phyloP scores from a whole-genome alignment of 2,888 invertebrate species.

The Harmothoe impar region DNA sequence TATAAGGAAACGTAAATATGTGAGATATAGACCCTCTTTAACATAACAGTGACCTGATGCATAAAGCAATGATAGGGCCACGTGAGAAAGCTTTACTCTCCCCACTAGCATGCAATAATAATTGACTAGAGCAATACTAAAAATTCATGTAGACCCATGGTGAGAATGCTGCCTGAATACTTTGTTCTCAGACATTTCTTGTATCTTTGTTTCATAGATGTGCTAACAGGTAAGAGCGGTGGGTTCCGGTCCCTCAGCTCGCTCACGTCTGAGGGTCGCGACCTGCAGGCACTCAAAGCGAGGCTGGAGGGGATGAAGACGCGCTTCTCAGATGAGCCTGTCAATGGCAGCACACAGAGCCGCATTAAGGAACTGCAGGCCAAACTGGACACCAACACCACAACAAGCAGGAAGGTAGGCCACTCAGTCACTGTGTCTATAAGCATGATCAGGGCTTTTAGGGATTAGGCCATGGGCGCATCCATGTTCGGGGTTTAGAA shows the following conservation, averaged over 20 bases:
- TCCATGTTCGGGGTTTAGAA: too few relatives aligned
- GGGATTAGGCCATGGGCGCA: too few relatives aligned
- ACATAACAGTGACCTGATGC: too few relatives aligned
- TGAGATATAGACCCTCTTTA: too few relatives aligned
- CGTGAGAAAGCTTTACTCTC: too few relatives aligned
- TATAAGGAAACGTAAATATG: too few relatives aligned
- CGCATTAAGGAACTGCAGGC: slow-evolving; percentile 37
- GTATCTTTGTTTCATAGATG: neutral
- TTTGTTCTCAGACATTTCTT: neutral
- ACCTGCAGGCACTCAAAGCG: neutral
- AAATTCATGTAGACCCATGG: neutral
- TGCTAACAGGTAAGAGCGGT: neutral
- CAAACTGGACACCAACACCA: slow-evolving; percentile 39
- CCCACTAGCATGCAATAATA: too few relatives aligned
- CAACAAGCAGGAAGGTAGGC: neutral
- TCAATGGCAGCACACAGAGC: neutral
- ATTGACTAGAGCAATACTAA: neutral
- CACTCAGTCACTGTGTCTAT: too few relatives aligned
- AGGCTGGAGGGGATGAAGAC: slow-evolving; percentile 24
- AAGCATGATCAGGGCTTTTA: too few relatives aligned
- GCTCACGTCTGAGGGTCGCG: neutral
- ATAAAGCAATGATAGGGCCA: too few relatives aligned
- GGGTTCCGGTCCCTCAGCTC: neutral
- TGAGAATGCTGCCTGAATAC: too few relatives aligned
- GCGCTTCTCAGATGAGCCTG: neutral